phyloP scores from a whole-genome alignment of 1,140 invertebrate species.

The Drosophila murphyi region DNA sequence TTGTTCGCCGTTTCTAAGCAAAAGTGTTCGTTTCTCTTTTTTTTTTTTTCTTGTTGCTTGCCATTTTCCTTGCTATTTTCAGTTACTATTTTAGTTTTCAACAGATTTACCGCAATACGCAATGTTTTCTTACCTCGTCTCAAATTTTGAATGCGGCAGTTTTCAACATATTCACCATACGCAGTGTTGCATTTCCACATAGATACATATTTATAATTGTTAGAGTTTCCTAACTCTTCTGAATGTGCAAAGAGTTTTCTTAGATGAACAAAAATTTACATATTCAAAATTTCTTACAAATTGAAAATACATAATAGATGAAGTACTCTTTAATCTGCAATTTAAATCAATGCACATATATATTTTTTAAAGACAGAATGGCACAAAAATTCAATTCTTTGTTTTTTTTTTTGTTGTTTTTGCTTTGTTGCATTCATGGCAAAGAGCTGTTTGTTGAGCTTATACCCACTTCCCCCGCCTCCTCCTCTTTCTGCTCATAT shows the following conservation, averaged over 20 bases:
- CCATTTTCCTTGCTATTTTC: conserved; percentile 15
- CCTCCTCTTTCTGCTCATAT: neutral
- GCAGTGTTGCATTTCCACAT: conserved; percentile 6
- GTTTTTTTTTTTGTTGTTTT: neutral
- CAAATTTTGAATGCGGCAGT: neutral
- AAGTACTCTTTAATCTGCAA: too few relatives aligned
- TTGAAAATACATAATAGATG: neutral
- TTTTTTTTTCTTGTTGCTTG: neutral
- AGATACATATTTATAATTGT: too few relatives aligned
- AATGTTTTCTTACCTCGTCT: neutral
- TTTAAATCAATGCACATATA: too few relatives aligned
- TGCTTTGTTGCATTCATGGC: conserved; percentile 15
- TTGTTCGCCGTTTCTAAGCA: conserved; percentile 36
- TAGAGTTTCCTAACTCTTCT: too few relatives aligned
- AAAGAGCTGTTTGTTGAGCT: neutral
- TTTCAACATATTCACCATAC: conserved; percentile 7
- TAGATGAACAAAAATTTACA: too few relatives aligned
- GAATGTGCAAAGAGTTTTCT: too few relatives aligned
- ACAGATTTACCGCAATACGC: too few relatives aligned
- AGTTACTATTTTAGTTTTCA: neutral
- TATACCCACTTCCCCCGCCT: neutral
- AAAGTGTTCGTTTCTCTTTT: neutral
- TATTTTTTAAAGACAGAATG: too few relatives aligned
- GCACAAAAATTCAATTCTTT: neutral
- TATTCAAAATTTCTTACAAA: too few relatives aligned